phyloP scores from a whole-genome alignment of 2,888 invertebrate species.

The Strigamia crassipes region DNA sequence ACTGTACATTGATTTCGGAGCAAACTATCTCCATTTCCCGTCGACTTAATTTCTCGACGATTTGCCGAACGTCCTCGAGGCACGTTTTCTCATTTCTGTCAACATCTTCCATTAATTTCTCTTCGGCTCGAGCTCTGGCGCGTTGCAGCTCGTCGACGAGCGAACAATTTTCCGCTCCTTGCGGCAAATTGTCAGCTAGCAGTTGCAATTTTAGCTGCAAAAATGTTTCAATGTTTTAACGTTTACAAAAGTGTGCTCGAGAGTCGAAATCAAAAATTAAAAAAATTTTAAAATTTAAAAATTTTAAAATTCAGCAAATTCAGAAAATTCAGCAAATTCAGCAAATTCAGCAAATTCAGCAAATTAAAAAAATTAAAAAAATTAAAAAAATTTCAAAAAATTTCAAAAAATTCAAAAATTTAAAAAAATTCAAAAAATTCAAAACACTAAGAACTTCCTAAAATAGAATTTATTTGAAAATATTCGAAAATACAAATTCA shows the following conservation, averaged over 20 bases:
- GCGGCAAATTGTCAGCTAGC: not conserved
- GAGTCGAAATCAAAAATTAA: not conserved
- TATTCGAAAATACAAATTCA: not conserved
- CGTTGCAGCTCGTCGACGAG: not conserved
- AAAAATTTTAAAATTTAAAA: too few relatives aligned
- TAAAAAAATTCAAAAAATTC: too few relatives aligned
- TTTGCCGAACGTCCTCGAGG: not conserved
- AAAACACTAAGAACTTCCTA: too few relatives aligned
- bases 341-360: too few relatives aligned
- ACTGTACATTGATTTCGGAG: not conserved
- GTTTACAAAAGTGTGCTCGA: not conserved
- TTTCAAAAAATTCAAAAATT: too few relatives aligned
- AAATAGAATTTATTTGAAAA: not conserved
- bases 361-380: too few relatives aligned
- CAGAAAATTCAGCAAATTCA: too few relatives aligned
- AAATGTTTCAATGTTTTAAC: not conserved
- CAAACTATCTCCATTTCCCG: not conserved
- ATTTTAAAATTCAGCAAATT: too few relatives aligned
- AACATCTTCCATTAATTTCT: constrained; percentile 2
- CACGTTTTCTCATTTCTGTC: constrained; percentile 23
- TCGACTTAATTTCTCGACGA: not conserved
- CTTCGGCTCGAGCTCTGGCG: not conserved
- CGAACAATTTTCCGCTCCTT: not conserved
- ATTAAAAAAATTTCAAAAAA: too few relatives aligned
- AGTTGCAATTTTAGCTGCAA: not conserved